Evolutionary conservation across 2,113 vertebrate species (phyloP), one percentile per base, ranked within the genome.

Genomic region (Bagarius yarrelli): DNA sequence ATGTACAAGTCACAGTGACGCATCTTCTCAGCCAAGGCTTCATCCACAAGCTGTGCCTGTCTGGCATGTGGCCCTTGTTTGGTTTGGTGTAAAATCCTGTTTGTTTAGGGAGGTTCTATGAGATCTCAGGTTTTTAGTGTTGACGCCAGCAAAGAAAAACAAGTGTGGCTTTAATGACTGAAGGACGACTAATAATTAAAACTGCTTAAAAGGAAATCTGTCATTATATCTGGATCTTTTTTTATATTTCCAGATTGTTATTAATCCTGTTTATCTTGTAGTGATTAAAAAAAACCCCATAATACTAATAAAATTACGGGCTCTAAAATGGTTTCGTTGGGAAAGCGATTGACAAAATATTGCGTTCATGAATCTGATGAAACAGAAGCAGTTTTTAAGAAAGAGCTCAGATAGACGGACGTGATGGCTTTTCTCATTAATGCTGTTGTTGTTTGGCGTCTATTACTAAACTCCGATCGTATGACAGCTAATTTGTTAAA

Each of bases 401-500:
- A 76, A 61, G 23, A n/a, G 59, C 27, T 34, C 5, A 1, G 52
- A 44, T 19, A 15, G 59, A 47, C 60, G 56, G 55, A 75, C 23
- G 19, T 57, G 32, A 57, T 44, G 44, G 25, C 18, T 77, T n/a
- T 77, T 77, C 59, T 64, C 44, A 13, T 78, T 52, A 8, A 63
- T 64, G 59, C 60, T 11, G n/a, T 25, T 30, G 59, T 64, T 64
- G 40, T 52, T 64, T 78, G 53, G 60, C 47, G 3, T 34, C 76
- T 78, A 23, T 27, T 53, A 27, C 6, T 50, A 77, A 76, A 25
- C 69, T 55, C 1, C 53, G 36, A 66, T 34, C 8, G 14, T 76
- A 23, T 71, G 71, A 80, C 84, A 76, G 56, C 23, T 79, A 60
- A 85, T 85, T 84, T 44, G 64, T 60, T 70, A 69, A 66, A 77